Evolutionary conservation across 2,113 vertebrate genomes (phyloP).

Genomic region (Catharus fuscescens): DNA sequence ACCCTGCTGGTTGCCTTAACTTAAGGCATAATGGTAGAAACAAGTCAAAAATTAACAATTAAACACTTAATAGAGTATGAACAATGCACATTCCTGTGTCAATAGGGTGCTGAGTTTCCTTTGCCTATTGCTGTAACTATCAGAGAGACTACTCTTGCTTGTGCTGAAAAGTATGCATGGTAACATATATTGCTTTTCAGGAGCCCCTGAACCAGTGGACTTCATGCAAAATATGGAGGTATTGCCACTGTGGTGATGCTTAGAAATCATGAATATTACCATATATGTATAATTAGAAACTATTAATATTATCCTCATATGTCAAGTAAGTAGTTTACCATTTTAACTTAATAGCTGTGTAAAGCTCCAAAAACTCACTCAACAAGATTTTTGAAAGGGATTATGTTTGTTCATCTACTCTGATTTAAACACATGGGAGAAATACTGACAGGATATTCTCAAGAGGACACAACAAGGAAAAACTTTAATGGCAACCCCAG

Average conservation of each 20-base stretch:
- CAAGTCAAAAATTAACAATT: not conserved
- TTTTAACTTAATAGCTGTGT: not conserved
- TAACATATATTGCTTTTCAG: not conserved
- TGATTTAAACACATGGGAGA: rapidly evolving
- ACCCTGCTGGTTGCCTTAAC: not conserved
- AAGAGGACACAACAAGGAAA: not conserved
- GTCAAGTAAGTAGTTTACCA: not conserved
- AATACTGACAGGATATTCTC: not conserved
- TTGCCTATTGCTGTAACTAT: not conserved
- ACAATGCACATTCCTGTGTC: not conserved
- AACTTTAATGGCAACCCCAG: not conserved
- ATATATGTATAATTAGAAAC: not conserved
- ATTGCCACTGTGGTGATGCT: not conserved
- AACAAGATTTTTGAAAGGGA: rapidly evolving
- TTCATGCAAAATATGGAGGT: not conserved
- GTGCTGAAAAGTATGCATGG: not conserved
- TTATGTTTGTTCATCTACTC: not conserved
- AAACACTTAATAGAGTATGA: not conserved
- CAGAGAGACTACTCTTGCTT: not conserved
- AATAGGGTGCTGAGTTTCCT: not conserved
- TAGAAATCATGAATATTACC: not conserved
- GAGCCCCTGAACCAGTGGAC: not conserved
- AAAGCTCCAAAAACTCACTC: not conserved
- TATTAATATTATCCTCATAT: not conserved
- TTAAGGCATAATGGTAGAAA: not conserved